Conservation (phyloP, 2,888 invertebrate species). For the Hirtodrosophila histrioides region DNA sequence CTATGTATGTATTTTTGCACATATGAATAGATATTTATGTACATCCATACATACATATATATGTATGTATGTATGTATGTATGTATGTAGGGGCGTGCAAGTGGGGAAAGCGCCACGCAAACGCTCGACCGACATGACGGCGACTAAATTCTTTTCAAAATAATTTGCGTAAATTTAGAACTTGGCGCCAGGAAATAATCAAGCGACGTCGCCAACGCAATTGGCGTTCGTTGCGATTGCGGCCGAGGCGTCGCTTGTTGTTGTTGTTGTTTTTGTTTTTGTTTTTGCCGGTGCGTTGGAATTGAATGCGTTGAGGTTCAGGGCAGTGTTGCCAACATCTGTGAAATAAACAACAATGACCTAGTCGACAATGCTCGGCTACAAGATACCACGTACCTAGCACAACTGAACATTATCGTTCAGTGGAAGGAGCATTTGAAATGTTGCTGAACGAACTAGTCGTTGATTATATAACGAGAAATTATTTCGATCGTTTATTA, state of each 20-base stretch:
- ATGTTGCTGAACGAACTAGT: too few species aligned
- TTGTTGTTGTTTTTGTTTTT: conserved; percentile 2
- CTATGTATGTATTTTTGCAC: too few species aligned
- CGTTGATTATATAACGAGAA: too few species aligned
- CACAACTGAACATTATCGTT: too few species aligned
- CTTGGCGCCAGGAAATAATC: conserved; percentile 84
- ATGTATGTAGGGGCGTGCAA: not conserved
- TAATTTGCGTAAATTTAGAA: conserved; percentile 82
- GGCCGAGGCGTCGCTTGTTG: conserved; percentile 8
- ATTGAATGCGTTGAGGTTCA: conserved; percentile 26
- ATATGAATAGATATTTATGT: too few species aligned
- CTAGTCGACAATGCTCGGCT: not conserved
- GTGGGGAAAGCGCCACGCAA: conserved; percentile 49
- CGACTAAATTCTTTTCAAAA: conserved; percentile 81
- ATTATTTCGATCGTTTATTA: too few species aligned
- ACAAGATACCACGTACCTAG: not conserved
- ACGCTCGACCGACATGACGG: conserved; percentile 61
- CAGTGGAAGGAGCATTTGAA: too few species aligned
- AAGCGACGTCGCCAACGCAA: conserved; percentile 70
- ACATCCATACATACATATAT: not conserved
- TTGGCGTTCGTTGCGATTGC: conserved; percentile 40
- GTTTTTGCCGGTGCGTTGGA: conserved; percentile 28
- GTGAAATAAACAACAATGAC: not conserved
- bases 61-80: not conserved
- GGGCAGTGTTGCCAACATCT: conserved; percentile 18